Percentiles rank a stretch among this genome's conserved stretches.
Evolutionary conservation across 2,797 vertebrate species (phyloP).

Genomic region (Paguma larvata): DNA sequence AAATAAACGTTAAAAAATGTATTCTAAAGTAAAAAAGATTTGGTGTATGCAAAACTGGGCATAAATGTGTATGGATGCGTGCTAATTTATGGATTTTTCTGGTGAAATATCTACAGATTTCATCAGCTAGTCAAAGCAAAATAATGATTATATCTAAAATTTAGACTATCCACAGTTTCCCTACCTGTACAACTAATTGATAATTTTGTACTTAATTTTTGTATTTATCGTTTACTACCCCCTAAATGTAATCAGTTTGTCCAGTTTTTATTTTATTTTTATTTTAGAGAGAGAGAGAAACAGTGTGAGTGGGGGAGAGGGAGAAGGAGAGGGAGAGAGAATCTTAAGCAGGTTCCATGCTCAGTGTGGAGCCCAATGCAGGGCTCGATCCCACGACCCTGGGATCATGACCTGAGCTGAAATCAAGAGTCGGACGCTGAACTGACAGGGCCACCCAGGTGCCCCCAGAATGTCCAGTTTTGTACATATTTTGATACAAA

Average conservation of each 20-base stretch:
- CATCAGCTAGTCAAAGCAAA: neutral
- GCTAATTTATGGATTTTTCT: neutral
- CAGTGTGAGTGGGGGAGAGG: too few relatives aligned
- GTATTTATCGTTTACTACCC: neutral
- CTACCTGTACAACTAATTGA: neutral
- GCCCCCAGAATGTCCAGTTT: neutral
- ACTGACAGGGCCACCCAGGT: too few relatives aligned
- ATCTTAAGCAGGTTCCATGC: too few relatives aligned
- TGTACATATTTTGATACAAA: neutral
- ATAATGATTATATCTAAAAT: conserved; percentile 2
- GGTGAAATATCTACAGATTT: neutral
- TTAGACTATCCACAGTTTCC: neutral
- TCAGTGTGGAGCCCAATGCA: too few relatives aligned
- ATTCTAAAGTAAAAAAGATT: neutral
- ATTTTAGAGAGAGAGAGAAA: too few relatives aligned
- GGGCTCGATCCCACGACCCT: too few relatives aligned
- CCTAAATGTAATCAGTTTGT: neutral
- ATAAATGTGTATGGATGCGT: neutral
- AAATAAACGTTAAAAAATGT: neutral
- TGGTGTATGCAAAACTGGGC: neutral
- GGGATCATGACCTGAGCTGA: too few relatives aligned
- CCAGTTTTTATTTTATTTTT: neutral
- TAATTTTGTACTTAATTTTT: conserved; percentile 14
- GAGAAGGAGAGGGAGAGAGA: too few relatives aligned
- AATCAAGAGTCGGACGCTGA: too few relatives aligned